A percentile compares a stretch with the other conserved stretches of the same genome.
These are phyloP conservation scores for Sitobion miscanthi DNA, from an alignment of 1,140 invertebrate genomes.

Conservation along the genomic window DNA sequence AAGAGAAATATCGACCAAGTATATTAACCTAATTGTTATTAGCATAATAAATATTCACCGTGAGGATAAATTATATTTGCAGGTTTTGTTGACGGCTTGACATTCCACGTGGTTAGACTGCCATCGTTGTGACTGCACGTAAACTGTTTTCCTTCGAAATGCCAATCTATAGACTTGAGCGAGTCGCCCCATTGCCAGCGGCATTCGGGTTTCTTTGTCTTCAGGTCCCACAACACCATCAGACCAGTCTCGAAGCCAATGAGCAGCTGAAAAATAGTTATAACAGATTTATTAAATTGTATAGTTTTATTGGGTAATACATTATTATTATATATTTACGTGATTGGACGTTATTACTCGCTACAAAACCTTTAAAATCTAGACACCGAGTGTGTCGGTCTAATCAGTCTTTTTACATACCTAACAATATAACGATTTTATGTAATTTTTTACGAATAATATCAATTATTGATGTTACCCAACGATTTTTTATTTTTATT, in stretches of 20 bases:
- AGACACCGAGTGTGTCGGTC: not conserved
- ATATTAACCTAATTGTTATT: not conserved
- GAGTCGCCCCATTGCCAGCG: constrained; percentile 80
- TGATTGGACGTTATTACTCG: not conserved
- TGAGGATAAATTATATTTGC: constrained; percentile 86
- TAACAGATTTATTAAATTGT: not conserved
- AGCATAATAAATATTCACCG: constrained; percentile 69
- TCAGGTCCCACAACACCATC: constrained; percentile 95
- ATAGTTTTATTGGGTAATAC: not conserved
- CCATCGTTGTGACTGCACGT: constrained; percentile 96
- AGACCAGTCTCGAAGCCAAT: constrained; percentile 96
- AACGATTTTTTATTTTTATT: not conserved
- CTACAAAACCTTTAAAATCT: not conserved
- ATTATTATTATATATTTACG: not conserved
- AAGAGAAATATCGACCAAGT: not conserved
- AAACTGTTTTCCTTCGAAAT: constrained; percentile 97
- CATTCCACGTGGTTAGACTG: constrained; percentile 89
- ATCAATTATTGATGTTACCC: not conserved
- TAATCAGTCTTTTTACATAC: not conserved
- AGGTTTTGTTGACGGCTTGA: constrained; percentile 78
- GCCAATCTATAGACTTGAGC: constrained; percentile 90
- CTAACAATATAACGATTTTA: too few relatives aligned
- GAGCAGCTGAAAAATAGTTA: constrained; percentile 76
- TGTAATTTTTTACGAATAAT: not conserved
- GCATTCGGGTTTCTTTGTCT: constrained; percentile 79